These are phyloP conservation scores for Pelusios castaneus DNA, from an alignment of 2,113 vertebrate species.

Conservation along the genomic window DNA sequence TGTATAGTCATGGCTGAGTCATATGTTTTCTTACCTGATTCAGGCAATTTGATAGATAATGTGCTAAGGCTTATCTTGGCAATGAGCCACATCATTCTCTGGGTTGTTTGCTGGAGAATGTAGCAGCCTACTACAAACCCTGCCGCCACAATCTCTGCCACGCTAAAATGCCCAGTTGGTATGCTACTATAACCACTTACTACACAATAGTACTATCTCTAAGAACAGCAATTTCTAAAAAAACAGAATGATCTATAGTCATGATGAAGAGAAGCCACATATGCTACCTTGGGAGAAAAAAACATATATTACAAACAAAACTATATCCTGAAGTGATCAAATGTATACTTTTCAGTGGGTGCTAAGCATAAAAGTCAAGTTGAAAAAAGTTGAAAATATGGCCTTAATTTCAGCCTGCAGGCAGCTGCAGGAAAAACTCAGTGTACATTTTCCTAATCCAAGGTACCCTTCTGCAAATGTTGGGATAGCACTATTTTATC, in stretches of 20 bases:
- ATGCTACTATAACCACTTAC: background rate
- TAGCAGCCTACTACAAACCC: background rate
- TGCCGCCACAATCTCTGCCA: background rate
- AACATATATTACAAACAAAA: background rate
- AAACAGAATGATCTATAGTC: background rate
- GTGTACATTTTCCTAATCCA: background rate
- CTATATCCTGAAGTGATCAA: accelerated
- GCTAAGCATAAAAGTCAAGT: background rate
- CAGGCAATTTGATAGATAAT: slow-evolving; percentile 12
- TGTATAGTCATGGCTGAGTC: slow-evolving; percentile 6
- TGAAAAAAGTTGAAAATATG: background rate
- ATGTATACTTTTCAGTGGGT: background rate
- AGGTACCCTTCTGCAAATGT: background rate
- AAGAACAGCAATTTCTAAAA: background rate
- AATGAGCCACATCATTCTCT: background rate
- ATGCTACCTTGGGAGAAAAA: background rate
- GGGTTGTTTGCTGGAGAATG: background rate
- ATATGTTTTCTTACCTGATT: slow-evolving; percentile 29
- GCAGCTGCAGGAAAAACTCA: background rate
- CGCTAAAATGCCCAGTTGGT: background rate
- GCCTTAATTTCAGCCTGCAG: background rate
- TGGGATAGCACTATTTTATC: background rate
- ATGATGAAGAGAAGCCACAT: background rate
- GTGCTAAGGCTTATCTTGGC: slow-evolving; percentile 9
- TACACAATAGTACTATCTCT: background rate